These are phyloP conservation scores for Pocota personata DNA, from an alignment of 2,888 invertebrate genomes.

Conservation along the genomic window DNA sequence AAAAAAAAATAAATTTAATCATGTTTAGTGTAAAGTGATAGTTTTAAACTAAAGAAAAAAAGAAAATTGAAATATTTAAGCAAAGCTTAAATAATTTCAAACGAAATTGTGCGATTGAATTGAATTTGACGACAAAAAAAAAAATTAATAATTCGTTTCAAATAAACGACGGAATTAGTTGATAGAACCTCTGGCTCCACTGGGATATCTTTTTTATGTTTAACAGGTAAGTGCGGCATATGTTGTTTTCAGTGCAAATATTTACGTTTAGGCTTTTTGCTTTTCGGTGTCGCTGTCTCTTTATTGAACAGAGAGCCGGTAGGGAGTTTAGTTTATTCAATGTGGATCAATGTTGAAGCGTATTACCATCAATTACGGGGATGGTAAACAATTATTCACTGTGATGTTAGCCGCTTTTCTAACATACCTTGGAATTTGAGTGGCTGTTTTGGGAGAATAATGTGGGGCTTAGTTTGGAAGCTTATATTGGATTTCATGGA, in stretches of 20 bases:
- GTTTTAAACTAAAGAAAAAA: slow-evolving; percentile 15
- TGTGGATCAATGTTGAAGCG: slow-evolving; percentile 13
- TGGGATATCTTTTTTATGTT: slow-evolving; percentile 34
- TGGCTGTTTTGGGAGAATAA: not conserved
- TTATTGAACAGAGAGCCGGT: not conserved
- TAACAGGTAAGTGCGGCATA: slow-evolving; percentile 62
- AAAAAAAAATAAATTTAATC: not conserved
- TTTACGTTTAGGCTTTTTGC: slow-evolving; percentile 46
- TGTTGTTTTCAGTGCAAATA: slow-evolving; percentile 52
- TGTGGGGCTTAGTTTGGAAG: not conserved
- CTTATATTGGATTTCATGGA: not conserved
- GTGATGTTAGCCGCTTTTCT: slow-evolving; percentile 7
- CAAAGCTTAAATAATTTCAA: not conserved
- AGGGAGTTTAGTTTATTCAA: not conserved
- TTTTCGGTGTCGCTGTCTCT: slow-evolving; percentile 8
- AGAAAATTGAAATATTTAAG: not conserved
- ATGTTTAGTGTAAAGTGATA: not conserved
- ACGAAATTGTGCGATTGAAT: not conserved
- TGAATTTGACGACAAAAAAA: no score
- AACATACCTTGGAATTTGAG: not conserved
- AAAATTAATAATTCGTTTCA: not conserved
- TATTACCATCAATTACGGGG: slow-evolving; percentile 44
- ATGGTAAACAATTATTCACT: slow-evolving; percentile 59
- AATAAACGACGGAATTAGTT: not conserved
- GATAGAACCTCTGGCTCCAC: not conserved